Evolutionary conservation across 2,888 invertebrate genomes (phyloP).

Genomic region (Drosophila maculinotata): DNA sequence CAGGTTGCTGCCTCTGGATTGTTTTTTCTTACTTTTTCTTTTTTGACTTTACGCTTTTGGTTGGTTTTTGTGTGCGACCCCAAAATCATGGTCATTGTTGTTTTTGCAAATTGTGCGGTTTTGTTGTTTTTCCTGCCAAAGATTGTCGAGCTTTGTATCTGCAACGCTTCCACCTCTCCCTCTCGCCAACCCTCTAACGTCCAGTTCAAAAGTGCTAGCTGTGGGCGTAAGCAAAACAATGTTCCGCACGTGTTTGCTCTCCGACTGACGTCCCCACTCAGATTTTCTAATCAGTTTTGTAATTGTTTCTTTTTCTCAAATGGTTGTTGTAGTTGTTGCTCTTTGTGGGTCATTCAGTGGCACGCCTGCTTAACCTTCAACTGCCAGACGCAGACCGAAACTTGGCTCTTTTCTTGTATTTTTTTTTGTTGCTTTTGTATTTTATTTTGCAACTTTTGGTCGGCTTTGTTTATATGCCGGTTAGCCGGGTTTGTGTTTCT

Average conservation of each 20-base stretch:
- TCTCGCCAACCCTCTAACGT: not conserved
- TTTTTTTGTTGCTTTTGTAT: not conserved
- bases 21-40: slow-evolving; percentile 20
- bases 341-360: slow-evolving; percentile 39
- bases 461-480: slow-evolving; percentile 31
- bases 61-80: slow-evolving; percentile 49
- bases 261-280: slow-evolving; percentile 35
- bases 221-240: slow-evolving; percentile 73
- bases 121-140: slow-evolving; percentile 42
- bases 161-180: slow-evolving; percentile 1
- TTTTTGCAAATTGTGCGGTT: slow-evolving; percentile 79
- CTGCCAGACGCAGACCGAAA: slow-evolving; percentile 51
- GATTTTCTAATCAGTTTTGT: slow-evolving; percentile 81
- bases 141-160: slow-evolving; percentile 13
- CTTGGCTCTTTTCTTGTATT: slow-evolving; percentile 1
- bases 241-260: slow-evolving; percentile 57
- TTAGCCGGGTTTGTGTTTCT: slow-evolving; percentile 33
- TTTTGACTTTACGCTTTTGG: slow-evolving; percentile 27
- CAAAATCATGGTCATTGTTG: slow-evolving; percentile 70
- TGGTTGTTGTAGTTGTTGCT: slow-evolving; percentile 39
- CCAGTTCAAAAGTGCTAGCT: not conserved
- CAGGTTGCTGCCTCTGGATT: slow-evolving; percentile 21
- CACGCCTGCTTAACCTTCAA: slow-evolving; percentile 55
- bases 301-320: slow-evolving; percentile 69
- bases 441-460: slow-evolving; percentile 9